Conservation (phyloP, 2,797 vertebrate species). For the Sciurus vulgaris region DNA sequence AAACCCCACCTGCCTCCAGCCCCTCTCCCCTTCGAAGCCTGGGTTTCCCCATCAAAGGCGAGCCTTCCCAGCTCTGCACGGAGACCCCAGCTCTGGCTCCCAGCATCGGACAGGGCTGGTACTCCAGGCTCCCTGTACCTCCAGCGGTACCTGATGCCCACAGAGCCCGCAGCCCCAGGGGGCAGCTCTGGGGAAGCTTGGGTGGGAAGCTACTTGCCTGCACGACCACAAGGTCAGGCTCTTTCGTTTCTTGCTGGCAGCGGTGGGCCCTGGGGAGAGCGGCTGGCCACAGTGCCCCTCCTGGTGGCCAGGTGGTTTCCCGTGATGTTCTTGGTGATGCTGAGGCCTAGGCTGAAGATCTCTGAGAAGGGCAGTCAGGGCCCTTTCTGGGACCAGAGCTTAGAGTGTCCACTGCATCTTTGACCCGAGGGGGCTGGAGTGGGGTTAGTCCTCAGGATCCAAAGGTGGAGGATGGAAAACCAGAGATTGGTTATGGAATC, state of each 20-base stretch:
- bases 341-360: background rate
- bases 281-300: background rate
- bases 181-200: background rate
- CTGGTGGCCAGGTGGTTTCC: background rate
- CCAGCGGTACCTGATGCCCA: rapidly evolving
- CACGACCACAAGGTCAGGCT: background rate
- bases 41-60: background rate
- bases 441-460: background rate
- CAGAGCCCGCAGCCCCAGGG: background rate
- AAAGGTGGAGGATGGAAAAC: background rate
- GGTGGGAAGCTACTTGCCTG: slow-evolving; percentile 4
- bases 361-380: background rate
- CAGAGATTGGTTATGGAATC: background rate
- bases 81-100: background rate
- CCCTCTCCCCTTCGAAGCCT: background rate
- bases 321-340: background rate
- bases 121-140: background rate
- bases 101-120: background rate
- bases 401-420: background rate
- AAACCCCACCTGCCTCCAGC: background rate
- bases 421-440: no score
- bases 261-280: background rate
- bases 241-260: background rate
- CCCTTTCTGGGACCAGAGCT: background rate
- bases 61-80: background rate